These are phyloP conservation scores for Apodemia zela DNA, from an alignment of 2,888 invertebrate genomes.

Conservation along the genomic window DNA sequence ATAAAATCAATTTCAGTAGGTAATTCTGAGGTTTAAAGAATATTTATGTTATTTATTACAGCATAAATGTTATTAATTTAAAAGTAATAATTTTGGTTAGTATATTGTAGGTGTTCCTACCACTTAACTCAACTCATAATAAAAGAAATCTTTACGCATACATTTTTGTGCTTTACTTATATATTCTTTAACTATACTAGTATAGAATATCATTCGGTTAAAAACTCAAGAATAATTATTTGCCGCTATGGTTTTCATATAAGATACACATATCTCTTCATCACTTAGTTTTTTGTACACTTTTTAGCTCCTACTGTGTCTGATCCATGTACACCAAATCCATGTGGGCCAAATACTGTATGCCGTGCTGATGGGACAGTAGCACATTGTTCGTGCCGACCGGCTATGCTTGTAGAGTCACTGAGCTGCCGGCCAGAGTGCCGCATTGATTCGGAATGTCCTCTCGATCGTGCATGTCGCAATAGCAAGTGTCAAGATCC, in stretches of 20 bases:
- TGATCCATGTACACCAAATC: conserved; percentile 84
- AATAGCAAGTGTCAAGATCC: conserved; percentile 85
- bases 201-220: no score
- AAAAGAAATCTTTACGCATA: conserved; percentile 10
- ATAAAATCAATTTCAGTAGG: no score
- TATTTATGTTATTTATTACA: no score
- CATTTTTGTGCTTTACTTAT: no score
- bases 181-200: no score
- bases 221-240: no score
- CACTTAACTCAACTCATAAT: no score
- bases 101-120: no score
- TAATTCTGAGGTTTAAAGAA: not conserved
- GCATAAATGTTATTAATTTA: not conserved
- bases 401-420: conserved; percentile 85
- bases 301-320: conserved; percentile 33
- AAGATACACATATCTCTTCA: no score
- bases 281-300: no score
- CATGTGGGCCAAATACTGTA: conserved; percentile 86
- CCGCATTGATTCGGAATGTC: conserved; percentile 84
- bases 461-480: conserved; percentile 83
- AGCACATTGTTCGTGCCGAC: conserved; percentile 85
- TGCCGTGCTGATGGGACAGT: conserved; percentile 84
- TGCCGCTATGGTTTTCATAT: no score
- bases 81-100: not conserved
- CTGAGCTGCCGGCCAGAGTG: conserved; percentile 90